Base-by-base conservation (phyloP, 2,888 invertebrate species). In the Drymonia ruficornis region DNA sequence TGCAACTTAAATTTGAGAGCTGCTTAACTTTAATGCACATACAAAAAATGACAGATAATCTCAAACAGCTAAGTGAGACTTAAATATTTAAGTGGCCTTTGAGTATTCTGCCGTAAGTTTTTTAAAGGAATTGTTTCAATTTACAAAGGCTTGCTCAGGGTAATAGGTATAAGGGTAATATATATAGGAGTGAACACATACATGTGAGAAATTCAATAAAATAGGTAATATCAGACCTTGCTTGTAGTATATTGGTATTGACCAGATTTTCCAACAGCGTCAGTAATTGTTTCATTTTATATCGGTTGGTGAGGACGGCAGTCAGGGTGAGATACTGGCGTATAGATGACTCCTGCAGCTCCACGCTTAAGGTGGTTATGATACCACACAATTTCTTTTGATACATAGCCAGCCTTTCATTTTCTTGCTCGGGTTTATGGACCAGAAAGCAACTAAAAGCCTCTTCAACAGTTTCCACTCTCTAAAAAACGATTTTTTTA, bases 371-470 rank as follows among this genome's bases (percentile, higher is more conserved):
- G 31, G 94, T 94, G 28, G 93, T 93, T 87, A 98, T 95, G 0
- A 95, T 93, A 15, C 89, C 89, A 53, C 94, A 95, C 36, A 98
- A 84, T 63, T 95, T 95, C 62, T 95, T 94, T 67, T 96, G 95
- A 87, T 96, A 96, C 76, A 91, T 86, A 40, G 94, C 84, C 29
- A 95, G 89, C 80, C 95, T 96, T 66, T 96, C 95, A 63, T 91
- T 93, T 78, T 97, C 96, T 55, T 94, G 94, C 50, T 95, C 95
- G 16, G 95, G 93, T 67, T 96, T 95, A 74, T 97, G 96, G 1
- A 97, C 96, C 56, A 98, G 94, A 71, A 97, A 97, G 72, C 97
- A 97, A 80, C 97, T 96, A 78, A 99, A 98, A 0, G 97, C 97
- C 84, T 98, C 97, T 78, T 98, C 98, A 34, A 97, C 96, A 0